Percentiles rank a stretch among this genome's conserved stretches.
phyloP scores from a whole-genome alignment of 2,797 vertebrate species.

The Acipenser oxyrinchus region DNA sequence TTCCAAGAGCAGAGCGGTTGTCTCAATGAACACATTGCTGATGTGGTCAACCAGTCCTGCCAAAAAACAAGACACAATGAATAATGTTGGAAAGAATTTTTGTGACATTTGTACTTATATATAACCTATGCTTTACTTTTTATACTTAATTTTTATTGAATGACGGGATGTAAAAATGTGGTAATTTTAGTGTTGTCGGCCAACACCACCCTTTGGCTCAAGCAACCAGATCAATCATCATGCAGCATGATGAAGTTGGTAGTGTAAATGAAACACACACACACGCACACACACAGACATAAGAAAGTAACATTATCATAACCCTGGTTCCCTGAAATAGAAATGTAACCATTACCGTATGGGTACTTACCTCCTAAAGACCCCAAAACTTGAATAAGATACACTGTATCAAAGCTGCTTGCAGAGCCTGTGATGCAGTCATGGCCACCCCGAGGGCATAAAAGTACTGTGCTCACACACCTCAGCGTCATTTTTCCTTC shows the following conservation, averaged over 20 bases:
- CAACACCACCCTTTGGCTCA: neutral
- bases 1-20: slow-evolving; percentile 55
- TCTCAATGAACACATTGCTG: slow-evolving; percentile 60
- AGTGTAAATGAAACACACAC: neutral
- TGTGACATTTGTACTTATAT: neutral
- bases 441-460: no score
- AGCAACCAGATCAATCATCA: neutral
- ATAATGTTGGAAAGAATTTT: neutral
- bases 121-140: neutral
- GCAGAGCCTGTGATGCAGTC: no score
- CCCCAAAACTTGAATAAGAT: no score
- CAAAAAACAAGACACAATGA: neutral
- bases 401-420: no score
- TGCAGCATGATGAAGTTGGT: neutral
- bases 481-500: no score
- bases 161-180: neutral
- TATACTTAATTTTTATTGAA: neutral
- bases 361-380: no score
- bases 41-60: slow-evolving; percentile 64
- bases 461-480: no score
- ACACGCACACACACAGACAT: no score
- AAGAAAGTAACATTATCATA: no score
- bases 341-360: no score
- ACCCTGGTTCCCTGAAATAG: no score
- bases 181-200: neutral